Conservation (phyloP, 2,888 invertebrate species). For the Synergus umbraculus region DNA sequence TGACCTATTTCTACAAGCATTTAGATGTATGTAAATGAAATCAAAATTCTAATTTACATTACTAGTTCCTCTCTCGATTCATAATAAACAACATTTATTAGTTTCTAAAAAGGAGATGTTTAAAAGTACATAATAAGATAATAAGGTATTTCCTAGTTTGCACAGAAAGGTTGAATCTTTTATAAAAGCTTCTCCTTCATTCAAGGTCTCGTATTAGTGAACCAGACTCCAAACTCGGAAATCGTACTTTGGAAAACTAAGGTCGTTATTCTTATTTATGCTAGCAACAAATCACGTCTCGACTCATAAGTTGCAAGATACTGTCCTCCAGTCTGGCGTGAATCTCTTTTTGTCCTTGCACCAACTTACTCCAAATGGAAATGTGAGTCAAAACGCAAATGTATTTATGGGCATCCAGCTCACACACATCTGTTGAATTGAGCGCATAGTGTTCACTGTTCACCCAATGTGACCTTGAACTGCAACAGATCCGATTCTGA, state of each 20-base stretch:
- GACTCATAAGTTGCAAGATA: slow-evolving; percentile 7
- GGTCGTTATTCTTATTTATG: slow-evolving; percentile 21
- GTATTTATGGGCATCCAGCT: slow-evolving; percentile 34
- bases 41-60: too few species aligned
- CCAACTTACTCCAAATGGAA: slow-evolving; percentile 36
- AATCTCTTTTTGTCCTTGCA: slow-evolving; percentile 37
- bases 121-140: background rate
- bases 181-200: background rate
- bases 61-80: too few species aligned
- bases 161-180: background rate
- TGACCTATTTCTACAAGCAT: background rate
- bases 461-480: slow-evolving; percentile 37
- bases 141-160: background rate
- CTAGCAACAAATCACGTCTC: slow-evolving; percentile 17
- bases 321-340: slow-evolving; percentile 22
- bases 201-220: slow-evolving; percentile 29
- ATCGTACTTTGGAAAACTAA: slow-evolving; percentile 30
- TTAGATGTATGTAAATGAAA: too few species aligned
- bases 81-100: too few species aligned
- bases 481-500: slow-evolving; percentile 30
- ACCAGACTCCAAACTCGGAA: slow-evolving; percentile 19
- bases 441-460: slow-evolving; percentile 22
- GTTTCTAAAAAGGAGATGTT: too few species aligned
- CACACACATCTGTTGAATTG: slow-evolving; percentile 21
- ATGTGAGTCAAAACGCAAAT: slow-evolving; percentile 40